These are phyloP conservation scores for Percina caprodes DNA, from an alignment of 2,113 vertebrate genomes.

Conservation along the genomic window DNA sequence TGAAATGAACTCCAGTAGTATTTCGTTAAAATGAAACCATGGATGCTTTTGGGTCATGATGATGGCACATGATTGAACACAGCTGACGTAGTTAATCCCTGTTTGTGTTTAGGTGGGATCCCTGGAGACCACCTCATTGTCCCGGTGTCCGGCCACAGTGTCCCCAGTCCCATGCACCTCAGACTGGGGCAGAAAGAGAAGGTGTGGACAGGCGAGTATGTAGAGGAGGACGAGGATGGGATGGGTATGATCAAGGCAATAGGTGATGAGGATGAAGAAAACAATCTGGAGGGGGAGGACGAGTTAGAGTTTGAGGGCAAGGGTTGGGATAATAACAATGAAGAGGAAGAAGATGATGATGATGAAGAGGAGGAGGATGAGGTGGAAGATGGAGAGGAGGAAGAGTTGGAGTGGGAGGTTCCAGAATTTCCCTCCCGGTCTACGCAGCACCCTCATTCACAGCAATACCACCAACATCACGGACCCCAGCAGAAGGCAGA, in stretches of 20 bases:
- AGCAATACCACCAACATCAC: conserved; percentile 33
- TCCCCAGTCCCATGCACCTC: conserved; percentile 80
- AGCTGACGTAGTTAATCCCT: neutral
- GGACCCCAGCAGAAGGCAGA: conserved; percentile 27
- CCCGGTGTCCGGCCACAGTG: conserved; percentile 79
- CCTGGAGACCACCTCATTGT: conserved; percentile 82
- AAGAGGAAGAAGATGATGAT: conserved; percentile 9
- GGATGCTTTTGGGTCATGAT: neutral
- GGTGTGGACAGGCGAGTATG: conserved; percentile 76
- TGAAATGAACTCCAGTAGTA: neutral
- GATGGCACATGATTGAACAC: neutral
- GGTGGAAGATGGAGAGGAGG: conserved; percentile 59
- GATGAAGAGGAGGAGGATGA: neutral
- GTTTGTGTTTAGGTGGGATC: conserved; percentile 76
- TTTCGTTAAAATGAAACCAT: neutral
- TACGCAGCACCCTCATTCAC: conserved; percentile 37
- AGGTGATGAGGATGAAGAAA: conserved; percentile 74
- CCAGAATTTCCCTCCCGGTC: conserved; percentile 60
- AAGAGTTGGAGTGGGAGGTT: conserved; percentile 71
- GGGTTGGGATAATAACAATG: conserved; percentile 53
- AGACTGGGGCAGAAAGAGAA: conserved; percentile 80
- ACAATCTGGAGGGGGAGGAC: conserved; percentile 69
- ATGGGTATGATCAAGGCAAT: conserved; percentile 69
- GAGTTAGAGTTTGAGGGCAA: conserved; percentile 49
- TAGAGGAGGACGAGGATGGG: conserved; percentile 67